Conservation (phyloP, 1,140 invertebrate species). For the Aleiodes sp. region DNA sequence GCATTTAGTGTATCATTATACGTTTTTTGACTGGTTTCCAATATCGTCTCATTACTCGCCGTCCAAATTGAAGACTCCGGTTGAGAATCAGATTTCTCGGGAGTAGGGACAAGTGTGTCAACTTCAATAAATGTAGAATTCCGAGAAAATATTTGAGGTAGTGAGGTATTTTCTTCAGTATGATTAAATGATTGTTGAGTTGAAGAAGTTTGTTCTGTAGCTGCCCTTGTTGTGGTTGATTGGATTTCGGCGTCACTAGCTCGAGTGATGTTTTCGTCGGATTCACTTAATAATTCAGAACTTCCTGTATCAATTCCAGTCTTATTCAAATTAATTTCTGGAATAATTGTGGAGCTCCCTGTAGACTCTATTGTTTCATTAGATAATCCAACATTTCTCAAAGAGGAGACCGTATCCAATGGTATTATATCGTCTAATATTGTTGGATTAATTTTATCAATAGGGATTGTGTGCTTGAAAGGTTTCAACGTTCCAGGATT, state of each 20-base stretch:
- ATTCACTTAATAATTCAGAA: background rate
- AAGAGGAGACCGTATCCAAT: too few relatives aligned
- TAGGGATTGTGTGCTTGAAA: slow-evolving; percentile 72
- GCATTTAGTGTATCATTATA: slow-evolving; percentile 60
- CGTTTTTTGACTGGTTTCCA: slow-evolving; percentile 41
- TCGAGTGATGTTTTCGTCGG: too few relatives aligned
- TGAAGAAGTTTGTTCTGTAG: too few relatives aligned
- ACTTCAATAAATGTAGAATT: slow-evolving; percentile 59
- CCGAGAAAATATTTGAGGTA: slow-evolving; percentile 33
- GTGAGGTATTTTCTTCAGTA: background rate
- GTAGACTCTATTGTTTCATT: background rate
- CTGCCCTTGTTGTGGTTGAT: too few relatives aligned
- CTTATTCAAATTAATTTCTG: too few relatives aligned
- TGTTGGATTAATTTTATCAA: slow-evolving; percentile 71
- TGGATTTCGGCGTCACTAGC: too few relatives aligned
- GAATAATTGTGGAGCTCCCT: too few relatives aligned
- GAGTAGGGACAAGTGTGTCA: slow-evolving; percentile 53
- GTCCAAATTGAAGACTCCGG: slow-evolving; percentile 5
- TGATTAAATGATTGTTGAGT: background rate
- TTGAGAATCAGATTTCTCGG: slow-evolving; percentile 31
- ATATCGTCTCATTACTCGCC: slow-evolving; percentile 5
- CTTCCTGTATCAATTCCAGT: too few relatives aligned
- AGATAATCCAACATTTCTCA: too few relatives aligned
- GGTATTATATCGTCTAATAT: slow-evolving; percentile 20
- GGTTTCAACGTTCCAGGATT: slow-evolving; percentile 57